Evolutionary conservation across 1,140 invertebrate genomes (phyloP).

Genomic region (Amyelois transitella): DNA sequence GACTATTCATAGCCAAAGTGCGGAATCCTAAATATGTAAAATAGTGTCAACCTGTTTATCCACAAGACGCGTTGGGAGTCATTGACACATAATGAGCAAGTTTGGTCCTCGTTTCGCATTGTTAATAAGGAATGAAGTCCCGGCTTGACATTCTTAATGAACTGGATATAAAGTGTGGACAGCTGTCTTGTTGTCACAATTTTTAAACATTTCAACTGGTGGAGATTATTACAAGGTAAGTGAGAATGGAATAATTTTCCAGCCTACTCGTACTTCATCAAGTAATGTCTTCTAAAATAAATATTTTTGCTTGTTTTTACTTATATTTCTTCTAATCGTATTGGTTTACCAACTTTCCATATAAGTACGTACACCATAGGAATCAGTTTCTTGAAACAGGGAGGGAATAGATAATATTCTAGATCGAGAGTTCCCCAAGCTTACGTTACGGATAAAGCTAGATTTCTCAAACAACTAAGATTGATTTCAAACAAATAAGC

Average conservation of each 20-base stretch:
- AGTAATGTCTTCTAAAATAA: background rate
- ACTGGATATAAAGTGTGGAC: constrained; percentile 67
- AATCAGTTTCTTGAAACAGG: too few relatives aligned
- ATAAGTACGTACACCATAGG: too few relatives aligned
- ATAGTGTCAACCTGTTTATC: background rate
- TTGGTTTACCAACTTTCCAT: too few relatives aligned
- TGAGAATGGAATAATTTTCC: constrained; percentile 5
- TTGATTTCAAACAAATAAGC: background rate
- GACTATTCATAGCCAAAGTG: background rate
- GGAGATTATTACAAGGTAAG: constrained; percentile 52
- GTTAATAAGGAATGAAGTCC: constrained; percentile 65
- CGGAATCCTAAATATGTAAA: background rate
- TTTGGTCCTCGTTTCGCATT: constrained; percentile 47
- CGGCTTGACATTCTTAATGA: constrained; percentile 59
- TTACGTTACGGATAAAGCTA: too few relatives aligned
- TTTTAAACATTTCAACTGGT: constrained; percentile 30
- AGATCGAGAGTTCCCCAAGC: too few relatives aligned
- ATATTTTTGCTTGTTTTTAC: too few relatives aligned
- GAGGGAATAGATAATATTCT: too few relatives aligned
- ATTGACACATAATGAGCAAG: constrained; percentile 39
- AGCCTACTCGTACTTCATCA: too few relatives aligned
- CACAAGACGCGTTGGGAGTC: constrained; percentile 25
- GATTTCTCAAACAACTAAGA: too few relatives aligned
- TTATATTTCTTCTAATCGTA: too few relatives aligned
- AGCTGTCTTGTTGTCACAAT: constrained; percentile 45